These are phyloP conservation scores for Trogon surrucura DNA, from an alignment of 2,113 vertebrate genomes.

Conservation along the genomic window DNA sequence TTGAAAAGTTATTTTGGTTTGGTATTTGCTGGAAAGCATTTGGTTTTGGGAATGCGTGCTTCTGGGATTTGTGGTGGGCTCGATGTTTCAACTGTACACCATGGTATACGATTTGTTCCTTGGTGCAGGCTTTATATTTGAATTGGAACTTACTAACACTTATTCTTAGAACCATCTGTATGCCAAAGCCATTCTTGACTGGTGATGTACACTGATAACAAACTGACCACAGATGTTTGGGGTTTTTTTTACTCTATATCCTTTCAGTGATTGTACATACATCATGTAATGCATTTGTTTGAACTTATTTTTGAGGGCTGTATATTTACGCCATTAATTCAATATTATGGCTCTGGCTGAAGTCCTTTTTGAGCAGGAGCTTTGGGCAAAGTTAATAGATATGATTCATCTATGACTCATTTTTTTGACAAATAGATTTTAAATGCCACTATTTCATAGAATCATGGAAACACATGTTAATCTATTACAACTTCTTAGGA, in stretches of 20 bases:
- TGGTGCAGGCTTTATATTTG: background rate
- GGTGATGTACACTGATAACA: background rate
- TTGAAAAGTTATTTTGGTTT: slow-evolving; percentile 72
- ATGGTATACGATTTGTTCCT: slow-evolving; percentile 20
- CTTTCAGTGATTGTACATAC: background rate
- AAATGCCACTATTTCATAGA: background rate
- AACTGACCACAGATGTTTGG: background rate
- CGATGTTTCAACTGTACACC: slow-evolving; percentile 40
- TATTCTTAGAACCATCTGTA: slow-evolving; percentile 2
- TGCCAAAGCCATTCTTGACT: background rate
- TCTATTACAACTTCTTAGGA: background rate
- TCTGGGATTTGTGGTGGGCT: slow-evolving; percentile 60
- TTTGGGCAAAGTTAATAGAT: background rate
- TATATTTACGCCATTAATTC: background rate
- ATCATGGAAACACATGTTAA: background rate
- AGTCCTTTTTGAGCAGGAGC: background rate
- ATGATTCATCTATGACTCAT: background rate
- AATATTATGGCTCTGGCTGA: background rate
- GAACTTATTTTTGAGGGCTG: background rate
- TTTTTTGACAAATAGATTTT: background rate
- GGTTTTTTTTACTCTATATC: background rate
- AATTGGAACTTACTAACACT: slow-evolving; percentile 34
- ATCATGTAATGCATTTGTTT: background rate
- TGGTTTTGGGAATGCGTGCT: slow-evolving; percentile 35
- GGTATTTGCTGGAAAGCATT: slow-evolving; percentile 65